Evolutionary conservation across 2,888 invertebrate genomes (phyloP).

Genomic region (Mamestra brassicae): DNA sequence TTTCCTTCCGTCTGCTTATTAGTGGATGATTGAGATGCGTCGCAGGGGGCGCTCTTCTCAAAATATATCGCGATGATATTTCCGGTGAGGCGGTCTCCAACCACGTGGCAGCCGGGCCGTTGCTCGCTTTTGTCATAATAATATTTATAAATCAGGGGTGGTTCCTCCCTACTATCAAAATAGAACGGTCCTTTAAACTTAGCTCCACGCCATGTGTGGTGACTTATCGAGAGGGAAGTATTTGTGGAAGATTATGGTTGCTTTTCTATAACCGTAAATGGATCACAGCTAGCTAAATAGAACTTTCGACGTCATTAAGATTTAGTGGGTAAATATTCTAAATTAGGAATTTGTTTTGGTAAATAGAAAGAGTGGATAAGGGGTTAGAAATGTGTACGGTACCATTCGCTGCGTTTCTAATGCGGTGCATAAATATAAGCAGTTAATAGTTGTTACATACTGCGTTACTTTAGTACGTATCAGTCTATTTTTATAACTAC

Average conservation of each 20-base stretch:
- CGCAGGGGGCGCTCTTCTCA: slow-evolving; percentile 88
- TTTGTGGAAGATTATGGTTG: slow-evolving; percentile 60
- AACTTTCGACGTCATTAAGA: slow-evolving; percentile 32
- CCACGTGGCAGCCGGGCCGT: slow-evolving; percentile 76
- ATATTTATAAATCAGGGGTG: slow-evolving; percentile 71
- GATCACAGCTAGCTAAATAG: slow-evolving; percentile 55
- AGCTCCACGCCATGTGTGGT: slow-evolving; percentile 61
- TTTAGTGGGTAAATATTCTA: slow-evolving; percentile 41
- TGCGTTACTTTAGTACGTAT: slow-evolving; percentile 36
- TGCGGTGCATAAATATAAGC: not conserved
- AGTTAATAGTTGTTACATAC: slow-evolving; percentile 8
- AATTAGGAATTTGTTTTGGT: slow-evolving; percentile 18
- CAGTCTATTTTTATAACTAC: slow-evolving; percentile 27
- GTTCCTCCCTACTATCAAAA: slow-evolving; percentile 63
- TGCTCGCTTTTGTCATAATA: slow-evolving; percentile 73
- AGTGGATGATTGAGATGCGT: slow-evolving; percentile 90
- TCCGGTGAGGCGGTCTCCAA: slow-evolving; percentile 80
- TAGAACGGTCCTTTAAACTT: slow-evolving; percentile 59
- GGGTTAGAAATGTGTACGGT: not conserved
- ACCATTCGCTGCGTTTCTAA: not conserved
- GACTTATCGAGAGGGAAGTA: slow-evolving; percentile 53
- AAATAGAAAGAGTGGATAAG: slow-evolving; percentile 4
- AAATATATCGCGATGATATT: slow-evolving; percentile 85
- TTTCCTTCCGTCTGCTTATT: slow-evolving; percentile 90
- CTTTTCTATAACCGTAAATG: slow-evolving; percentile 54